Base-by-base conservation (phyloP, 2,797 vertebrate species). In the Cossypha caffra region DNA sequence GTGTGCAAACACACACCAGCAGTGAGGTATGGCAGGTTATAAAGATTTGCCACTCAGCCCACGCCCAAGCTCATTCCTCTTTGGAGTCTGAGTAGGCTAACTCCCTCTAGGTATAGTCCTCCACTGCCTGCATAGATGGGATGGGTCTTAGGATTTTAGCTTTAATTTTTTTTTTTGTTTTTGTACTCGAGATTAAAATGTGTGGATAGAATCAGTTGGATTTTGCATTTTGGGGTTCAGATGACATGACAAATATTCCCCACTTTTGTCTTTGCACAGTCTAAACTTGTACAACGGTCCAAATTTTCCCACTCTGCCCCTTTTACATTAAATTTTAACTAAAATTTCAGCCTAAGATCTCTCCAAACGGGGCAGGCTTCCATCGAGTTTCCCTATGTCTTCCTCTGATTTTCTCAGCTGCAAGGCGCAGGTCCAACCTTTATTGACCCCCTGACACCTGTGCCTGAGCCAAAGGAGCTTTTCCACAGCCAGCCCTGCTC, bases 11-110 rank as follows among this genome's bases (percentile, higher is more conserved):
- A 50, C 25, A 50, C 20, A n/a, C 3, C 15, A 37, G 42, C 33
- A 77, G 33, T 3, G 23, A 62, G 42, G 18, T 5, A 6, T 13
- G 66, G 18, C 0, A 0, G 11, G 18, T 73, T 84, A 26, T 8
- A 43, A 67, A 62, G 18, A 12, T 59, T 63, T 57, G 12, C 42
- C 64, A 28, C 23, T 25, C n/a, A 81, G 10, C n/a, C 26, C 52
- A 38, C 1, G 2, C 7, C 20, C 16, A 14, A 33, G 21, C 13
- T 51, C 61, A 5, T 17, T 61, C 12, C 25, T 90, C 11, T 66
- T 81, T 48, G 43, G 50, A 61, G 12, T 16, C 28, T 51, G 37
- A 13, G 7, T 3, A 4, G 2, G 0, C 17, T 15, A 31, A 9
- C 4, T 35, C 6, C 11, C 28, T 52, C 37, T 20, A 42, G 2